These are phyloP conservation scores for Grallaria varia DNA, from an alignment of 2,113 vertebrate genomes.

Conservation along the genomic window DNA sequence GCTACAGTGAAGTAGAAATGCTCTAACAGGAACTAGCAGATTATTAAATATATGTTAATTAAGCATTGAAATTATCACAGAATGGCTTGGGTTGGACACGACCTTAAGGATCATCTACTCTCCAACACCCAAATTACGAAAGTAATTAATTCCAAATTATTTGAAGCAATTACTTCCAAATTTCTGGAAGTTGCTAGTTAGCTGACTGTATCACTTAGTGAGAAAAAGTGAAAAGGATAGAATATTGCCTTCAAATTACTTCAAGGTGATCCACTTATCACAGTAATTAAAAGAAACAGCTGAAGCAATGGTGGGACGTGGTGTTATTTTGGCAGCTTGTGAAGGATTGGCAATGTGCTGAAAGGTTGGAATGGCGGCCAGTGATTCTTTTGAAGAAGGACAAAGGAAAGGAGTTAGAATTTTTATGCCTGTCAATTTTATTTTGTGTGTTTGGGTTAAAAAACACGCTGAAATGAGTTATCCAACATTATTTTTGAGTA, in stretches of 20 bases:
- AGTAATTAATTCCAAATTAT: not conserved
- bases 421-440: not conserved
- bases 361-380: not conserved
- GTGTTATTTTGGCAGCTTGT: not conserved
- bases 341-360: not conserved
- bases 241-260: not conserved
- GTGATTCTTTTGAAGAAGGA: not conserved
- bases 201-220: not conserved
- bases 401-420: not conserved
- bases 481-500: not conserved
- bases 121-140: not conserved
- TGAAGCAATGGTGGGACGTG: not conserved
- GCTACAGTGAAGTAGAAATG: not conserved
- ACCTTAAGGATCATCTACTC: not conserved
- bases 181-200: not conserved
- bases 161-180: not conserved
- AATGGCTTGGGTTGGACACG: not conserved
- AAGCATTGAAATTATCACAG: not conserved
- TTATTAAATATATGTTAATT: not conserved
- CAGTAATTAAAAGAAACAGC: not conserved
- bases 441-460: not conserved
- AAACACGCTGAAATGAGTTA: not conserved
- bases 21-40: not conserved
- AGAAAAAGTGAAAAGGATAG: not conserved
- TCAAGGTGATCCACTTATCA: not conserved